Evolutionary conservation across 2,113 vertebrate species (phyloP).

Genomic region (Corythornis vintsioides): DNA sequence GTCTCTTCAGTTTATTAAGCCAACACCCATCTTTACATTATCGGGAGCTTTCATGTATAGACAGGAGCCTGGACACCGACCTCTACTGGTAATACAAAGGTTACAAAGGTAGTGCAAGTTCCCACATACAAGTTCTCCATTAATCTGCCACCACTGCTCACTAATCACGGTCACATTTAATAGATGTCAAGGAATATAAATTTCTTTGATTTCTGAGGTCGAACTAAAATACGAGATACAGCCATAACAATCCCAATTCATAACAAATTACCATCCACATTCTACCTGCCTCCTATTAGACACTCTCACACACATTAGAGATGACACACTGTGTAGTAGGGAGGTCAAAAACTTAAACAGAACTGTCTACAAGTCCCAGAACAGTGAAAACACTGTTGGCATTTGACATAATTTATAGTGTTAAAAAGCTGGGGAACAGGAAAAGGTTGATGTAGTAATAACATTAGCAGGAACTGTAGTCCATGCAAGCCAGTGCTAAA

Average conservation of each 20-base stretch:
- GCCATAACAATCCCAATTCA: not conserved
- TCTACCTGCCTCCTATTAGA: conserved; percentile 5
- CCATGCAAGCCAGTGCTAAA: conserved; percentile 77
- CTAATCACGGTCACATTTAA: conserved; percentile 25
- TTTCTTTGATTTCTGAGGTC: conserved; percentile 22
- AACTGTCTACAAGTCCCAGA: not conserved
- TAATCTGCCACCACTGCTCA: not conserved
- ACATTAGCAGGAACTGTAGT: conserved; percentile 79
- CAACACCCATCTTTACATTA: not conserved
- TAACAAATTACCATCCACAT: not conserved
- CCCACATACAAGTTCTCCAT: not conserved
- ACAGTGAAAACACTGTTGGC: not conserved
- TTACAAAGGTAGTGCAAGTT: not conserved
- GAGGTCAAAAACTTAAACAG: conserved; percentile 21
- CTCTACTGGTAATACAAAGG: not conserved
- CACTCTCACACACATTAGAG: not conserved
- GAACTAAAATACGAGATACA: conserved; percentile 31
- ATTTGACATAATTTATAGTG: conserved; percentile 79
- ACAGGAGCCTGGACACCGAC: not conserved
- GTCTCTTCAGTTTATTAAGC: not conserved
- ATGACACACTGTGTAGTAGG: not conserved
- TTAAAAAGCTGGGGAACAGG: conserved; percentile 80
- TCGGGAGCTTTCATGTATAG: not conserved
- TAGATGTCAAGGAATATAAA: not conserved
- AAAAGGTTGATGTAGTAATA: conserved; percentile 85